Base-by-base conservation (phyloP, 2,888 invertebrate genomes). In the Drosophila mercatorum region DNA sequence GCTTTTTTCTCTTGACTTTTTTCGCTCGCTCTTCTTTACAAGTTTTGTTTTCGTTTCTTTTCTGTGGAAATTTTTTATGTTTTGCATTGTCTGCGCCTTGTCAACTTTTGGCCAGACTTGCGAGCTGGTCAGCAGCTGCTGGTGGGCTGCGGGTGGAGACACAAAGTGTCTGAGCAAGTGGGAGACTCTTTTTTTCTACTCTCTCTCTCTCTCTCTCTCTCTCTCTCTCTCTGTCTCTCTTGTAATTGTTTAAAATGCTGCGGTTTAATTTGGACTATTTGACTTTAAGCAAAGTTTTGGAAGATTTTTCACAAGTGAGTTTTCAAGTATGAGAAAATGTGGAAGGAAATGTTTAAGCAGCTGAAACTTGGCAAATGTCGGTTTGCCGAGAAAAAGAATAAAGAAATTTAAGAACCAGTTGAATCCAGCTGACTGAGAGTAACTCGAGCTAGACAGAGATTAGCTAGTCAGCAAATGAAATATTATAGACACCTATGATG, bases 71-170 rank as follows among this genome's bases (percentile, higher is more conserved):
- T 47, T 46, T 68, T 64, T 65, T 51, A 41, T 56, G 58, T 43
- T 68, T 66, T 53, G 60, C 61, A 61, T 75, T 84, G 82, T 88
- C 88, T 83, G 68, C 80, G 83, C 68, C 78, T 75, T 88, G 83
- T 78, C 88, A 80, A 78, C 78, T 81, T 77, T 80, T 75, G 80
- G 74, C 72, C 86, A 86, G 88, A 81, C 88, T 68, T 73, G 66
- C 69, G 59, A 57, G 46, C 72, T 78, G 70, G 69, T 65, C 61
- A 70, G 75, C 75, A 83, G 74, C 67, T 69, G 75, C 41, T 57
- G 34, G 22, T 7, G 8, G 47, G 1, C 36, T 17, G 47, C 41
- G 36, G 51, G 62, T 3, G 40, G 31, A 12, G 53, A 1, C 28
- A 12, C n/a, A 38, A 26, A 14, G 14, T 40, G 79, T 79, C 77